These are phyloP conservation scores for Prosopocoilus inquinatus DNA, from an alignment of 2,888 invertebrate species.

Conservation along the genomic window DNA sequence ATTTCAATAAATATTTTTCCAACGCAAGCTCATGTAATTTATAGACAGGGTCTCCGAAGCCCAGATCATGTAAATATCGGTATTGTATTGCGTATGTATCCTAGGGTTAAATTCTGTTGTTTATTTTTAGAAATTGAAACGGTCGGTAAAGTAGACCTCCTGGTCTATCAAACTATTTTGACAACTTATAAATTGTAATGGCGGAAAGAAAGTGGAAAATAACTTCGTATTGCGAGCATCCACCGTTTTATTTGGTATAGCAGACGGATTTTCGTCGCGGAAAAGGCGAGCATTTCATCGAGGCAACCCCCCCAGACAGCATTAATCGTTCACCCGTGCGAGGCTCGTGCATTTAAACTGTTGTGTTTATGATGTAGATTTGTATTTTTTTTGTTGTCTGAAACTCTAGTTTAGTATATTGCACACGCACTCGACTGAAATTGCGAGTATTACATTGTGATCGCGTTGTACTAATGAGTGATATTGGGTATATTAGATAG, in stretches of 20 bases:
- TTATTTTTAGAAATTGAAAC: too few species aligned
- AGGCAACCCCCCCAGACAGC: constrained; percentile 28
- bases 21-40: too few species aligned
- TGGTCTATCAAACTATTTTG: constrained; percentile 3
- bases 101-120: too few species aligned
- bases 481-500: constrained; percentile 52
- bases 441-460: constrained; percentile 14
- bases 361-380: constrained; percentile 39
- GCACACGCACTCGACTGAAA: constrained; percentile 12
- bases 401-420: constrained; percentile 29
- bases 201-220: constrained; percentile 51
- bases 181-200: constrained; percentile 40
- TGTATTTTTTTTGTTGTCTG: constrained; percentile 39
- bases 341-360: constrained; percentile 36
- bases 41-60: too few species aligned
- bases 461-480: constrained; percentile 48
- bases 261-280: constrained; percentile 29
- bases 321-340: constrained; percentile 29
- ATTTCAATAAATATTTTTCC: too few species aligned
- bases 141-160: too few species aligned
- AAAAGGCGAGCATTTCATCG: constrained; percentile 12
- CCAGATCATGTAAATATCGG: too few species aligned
- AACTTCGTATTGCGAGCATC: constrained; percentile 45
- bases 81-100: too few species aligned
- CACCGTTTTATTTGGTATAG: constrained; percentile 39